These are phyloP conservation scores for Copsychus sechellarum DNA, from an alignment of 2,113 vertebrate genomes.

Conservation along the genomic window DNA sequence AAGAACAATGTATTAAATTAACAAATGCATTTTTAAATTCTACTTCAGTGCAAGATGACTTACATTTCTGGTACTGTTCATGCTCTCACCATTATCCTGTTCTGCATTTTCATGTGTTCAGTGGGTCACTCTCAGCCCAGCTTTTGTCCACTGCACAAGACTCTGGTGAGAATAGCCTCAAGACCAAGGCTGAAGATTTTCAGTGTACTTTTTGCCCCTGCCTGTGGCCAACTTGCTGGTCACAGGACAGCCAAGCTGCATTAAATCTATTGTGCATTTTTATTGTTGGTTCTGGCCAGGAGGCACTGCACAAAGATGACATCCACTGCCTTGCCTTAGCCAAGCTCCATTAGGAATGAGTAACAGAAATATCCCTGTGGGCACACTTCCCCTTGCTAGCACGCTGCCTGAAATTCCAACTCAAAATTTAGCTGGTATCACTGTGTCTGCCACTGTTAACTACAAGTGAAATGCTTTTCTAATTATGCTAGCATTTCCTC, in stretches of 20 bases:
- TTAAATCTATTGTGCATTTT: neutral
- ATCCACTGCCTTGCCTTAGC: neutral
- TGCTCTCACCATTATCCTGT: neutral
- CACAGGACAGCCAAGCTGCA: neutral
- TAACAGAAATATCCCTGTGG: neutral
- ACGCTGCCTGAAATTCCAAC: neutral
- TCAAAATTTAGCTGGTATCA: neutral
- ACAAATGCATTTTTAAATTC: fast-evolving
- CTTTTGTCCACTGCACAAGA: neutral
- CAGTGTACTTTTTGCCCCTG: neutral
- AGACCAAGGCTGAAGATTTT: neutral
- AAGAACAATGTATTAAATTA: neutral
- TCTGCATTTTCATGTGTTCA: neutral
- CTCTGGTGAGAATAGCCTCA: neutral
- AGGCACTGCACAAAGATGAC: neutral
- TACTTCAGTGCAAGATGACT: neutral
- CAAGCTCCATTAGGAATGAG: slow-evolving; percentile 3
- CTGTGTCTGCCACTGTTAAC: neutral
- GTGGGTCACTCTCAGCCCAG: neutral
- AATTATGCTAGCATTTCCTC: neutral
- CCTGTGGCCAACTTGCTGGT: neutral
- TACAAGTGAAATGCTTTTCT: neutral
- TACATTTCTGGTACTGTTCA: neutral
- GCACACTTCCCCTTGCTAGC: neutral
- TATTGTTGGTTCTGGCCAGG: neutral